Evolutionary conservation across 1,140 invertebrate species (phyloP).

Genomic region (Nasonia giraulti): DNA sequence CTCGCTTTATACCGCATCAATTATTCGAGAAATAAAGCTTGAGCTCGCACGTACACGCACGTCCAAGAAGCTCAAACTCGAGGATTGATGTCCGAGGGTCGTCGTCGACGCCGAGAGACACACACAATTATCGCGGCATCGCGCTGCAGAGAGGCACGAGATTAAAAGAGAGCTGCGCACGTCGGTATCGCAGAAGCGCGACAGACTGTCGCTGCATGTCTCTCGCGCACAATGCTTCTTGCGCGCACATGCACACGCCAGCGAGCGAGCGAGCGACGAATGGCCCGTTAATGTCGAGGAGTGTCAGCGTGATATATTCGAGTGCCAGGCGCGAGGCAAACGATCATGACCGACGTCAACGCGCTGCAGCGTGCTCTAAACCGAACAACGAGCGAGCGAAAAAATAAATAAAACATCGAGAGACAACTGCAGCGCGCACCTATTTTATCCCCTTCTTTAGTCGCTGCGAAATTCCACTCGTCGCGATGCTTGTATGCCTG

Average conservation of each 20-base stretch:
- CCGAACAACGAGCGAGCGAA: background rate
- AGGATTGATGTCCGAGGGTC: background rate
- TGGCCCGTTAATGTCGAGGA: constrained; percentile 59
- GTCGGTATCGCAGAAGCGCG: background rate
- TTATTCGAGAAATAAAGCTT: constrained; percentile 20
- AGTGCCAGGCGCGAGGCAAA: constrained; percentile 50
- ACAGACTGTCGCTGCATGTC: background rate
- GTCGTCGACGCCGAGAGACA: background rate
- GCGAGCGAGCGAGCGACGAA: constrained; percentile 40
- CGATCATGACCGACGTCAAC: constrained; percentile 49
- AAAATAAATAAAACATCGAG: background rate
- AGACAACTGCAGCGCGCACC: background rate
- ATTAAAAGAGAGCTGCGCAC: constrained; percentile 17
- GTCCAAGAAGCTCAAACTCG: background rate
- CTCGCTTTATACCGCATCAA: background rate
- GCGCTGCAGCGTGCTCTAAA: constrained; percentile 11
- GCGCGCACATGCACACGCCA: no score
- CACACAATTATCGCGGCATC: background rate
- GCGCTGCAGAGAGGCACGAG: background rate
- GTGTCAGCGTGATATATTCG: constrained; percentile 62
- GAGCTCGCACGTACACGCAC: background rate
- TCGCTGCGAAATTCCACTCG: background rate
- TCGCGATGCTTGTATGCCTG: background rate
- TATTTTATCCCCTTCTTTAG: background rate
- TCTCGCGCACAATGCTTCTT: background rate